Evolutionary conservation across 1,140 invertebrate species (phyloP).

Genomic region (Drosophila nigrodunni): DNA sequence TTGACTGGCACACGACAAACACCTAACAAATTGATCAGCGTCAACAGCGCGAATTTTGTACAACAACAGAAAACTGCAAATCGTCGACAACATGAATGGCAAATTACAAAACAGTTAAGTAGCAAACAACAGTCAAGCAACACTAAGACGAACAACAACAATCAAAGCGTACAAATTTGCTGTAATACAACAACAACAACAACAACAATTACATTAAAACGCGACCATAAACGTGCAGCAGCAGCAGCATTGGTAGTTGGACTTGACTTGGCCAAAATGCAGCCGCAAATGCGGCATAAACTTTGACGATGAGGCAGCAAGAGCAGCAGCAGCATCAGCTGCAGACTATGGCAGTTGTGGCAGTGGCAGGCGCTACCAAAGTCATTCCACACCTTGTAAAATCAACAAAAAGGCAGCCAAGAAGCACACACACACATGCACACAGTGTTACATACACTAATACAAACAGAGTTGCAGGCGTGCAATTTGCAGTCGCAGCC

Average conservation of each 20-base stretch:
- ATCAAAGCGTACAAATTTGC: conserved; percentile 75
- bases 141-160: conserved; percentile 50
- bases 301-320: conserved; percentile 63
- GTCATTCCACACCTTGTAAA: conserved; percentile 83
- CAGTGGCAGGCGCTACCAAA: conserved; percentile 74
- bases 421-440: conserved; percentile 41
- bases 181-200: conserved; percentile 74
- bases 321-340: conserved; percentile 10
- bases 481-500: conserved; percentile 78
- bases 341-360: background rate
- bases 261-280: conserved; percentile 52
- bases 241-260: conserved; percentile 31
- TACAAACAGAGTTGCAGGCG: conserved; percentile 50
- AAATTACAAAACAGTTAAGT: conserved; percentile 72
- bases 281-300: conserved; percentile 42
- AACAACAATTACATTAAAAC: conserved; percentile 81
- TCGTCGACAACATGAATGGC: conserved; percentile 79
- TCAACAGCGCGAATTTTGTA: conserved; percentile 58
- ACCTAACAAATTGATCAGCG: conserved; percentile 63
- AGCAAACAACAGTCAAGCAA: conserved; percentile 33
- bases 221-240: conserved; percentile 76
- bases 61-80: conserved; percentile 68
- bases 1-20: conserved; percentile 68
- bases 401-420: conserved; percentile 77
- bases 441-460: conserved; percentile 28